Evolutionary conservation across 2,113 vertebrate species (phyloP).

Genomic region (Climacteris rufus): DNA sequence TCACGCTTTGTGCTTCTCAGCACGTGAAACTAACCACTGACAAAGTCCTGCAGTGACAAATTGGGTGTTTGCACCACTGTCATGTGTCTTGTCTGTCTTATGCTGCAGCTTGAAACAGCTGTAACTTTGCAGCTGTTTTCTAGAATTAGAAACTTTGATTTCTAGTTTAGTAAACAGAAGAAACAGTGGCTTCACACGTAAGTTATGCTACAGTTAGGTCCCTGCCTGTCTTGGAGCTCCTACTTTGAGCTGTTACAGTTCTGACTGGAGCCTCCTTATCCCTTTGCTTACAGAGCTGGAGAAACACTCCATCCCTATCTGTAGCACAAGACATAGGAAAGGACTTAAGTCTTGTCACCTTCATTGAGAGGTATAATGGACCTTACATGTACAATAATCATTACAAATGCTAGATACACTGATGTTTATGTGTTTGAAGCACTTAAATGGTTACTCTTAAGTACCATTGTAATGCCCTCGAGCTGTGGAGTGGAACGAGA

Average conservation of each 20-base stretch:
- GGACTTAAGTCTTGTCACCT: not conserved
- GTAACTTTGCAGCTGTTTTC: not conserved
- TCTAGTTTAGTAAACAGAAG: not conserved
- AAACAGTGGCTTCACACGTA: rapidly evolving
- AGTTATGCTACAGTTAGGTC: not conserved
- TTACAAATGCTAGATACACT: not conserved
- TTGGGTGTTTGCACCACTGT: too few relatives aligned
- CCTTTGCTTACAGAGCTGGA: not conserved
- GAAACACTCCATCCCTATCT: not conserved
- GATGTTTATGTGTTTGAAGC: not conserved
- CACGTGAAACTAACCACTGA: rapidly evolving
- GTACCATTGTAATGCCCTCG: rapidly evolving
- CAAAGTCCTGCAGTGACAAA: not conserved
- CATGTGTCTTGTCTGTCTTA: rapidly evolving
- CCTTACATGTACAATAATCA: rapidly evolving
- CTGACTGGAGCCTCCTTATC: not conserved
- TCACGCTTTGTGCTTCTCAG: rapidly evolving
- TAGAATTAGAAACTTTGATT: not conserved
- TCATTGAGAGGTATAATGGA: rapidly evolving
- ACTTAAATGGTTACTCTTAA: not conserved
- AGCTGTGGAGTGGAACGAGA: rapidly evolving
- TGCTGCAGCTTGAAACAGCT: not conserved
- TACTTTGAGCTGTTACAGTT: rapidly evolving
- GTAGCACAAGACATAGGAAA: not conserved
- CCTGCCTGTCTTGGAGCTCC: not conserved